Conservation (phyloP, 2,113 vertebrate genomes). For the Numida meleagris region DNA sequence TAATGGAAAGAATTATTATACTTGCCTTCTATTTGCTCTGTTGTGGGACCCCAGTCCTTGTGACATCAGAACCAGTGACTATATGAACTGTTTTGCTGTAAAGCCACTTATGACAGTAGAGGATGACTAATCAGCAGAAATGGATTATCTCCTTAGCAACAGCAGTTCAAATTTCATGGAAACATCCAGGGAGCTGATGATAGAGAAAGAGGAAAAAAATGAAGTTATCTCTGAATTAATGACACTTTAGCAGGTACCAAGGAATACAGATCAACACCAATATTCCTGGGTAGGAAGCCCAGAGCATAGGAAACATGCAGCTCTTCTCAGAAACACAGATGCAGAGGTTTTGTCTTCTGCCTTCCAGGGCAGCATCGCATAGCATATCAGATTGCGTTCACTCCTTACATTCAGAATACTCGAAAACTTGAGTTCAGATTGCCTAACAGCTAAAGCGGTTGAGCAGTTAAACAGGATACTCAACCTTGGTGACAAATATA, state of each 20-base stretch:
- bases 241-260: background rate
- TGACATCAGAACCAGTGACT: background rate
- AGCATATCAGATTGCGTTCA: background rate
- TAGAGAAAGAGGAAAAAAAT: background rate
- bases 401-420: background rate
- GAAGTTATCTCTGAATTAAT: background rate
- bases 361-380: background rate
- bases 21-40: background rate
- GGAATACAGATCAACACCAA: background rate
- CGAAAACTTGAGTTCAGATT: accelerated
- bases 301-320: background rate
- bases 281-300: background rate
- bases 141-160: constrained; percentile 24
- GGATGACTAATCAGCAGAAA: constrained; percentile 17
- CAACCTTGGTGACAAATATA: background rate
- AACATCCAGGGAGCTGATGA: background rate
- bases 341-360: background rate
- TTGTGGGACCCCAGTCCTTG: background rate
- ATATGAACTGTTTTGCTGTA: background rate
- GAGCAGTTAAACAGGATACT: background rate
- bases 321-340: background rate
- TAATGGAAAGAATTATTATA: background rate
- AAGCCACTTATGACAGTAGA: background rate
- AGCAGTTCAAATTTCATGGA: background rate
- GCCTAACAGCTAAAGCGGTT: background rate